Base-by-base conservation (phyloP, 2,888 invertebrate genomes). In the Drosophila antonietae region DNA sequence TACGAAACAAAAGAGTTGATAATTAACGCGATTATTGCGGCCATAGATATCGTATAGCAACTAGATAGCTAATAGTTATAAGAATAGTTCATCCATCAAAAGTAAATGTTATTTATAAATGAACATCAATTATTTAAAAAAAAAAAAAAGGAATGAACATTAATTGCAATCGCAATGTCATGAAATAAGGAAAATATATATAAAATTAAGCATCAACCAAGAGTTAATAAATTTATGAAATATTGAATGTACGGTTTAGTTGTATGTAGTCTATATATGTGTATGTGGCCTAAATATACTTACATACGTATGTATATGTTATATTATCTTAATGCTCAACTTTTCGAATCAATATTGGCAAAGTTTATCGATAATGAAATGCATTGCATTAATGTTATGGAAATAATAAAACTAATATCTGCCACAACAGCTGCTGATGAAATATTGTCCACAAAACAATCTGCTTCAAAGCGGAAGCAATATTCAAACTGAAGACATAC, bases 361-460 rank as follows among this genome's bases (percentile, higher is more conserved):
- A 87, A 87, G 75, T 87, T 87, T 89, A 71, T 77, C 90, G 72
- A 87, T 87, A 90, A 90, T 78, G 85, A 82, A 88, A 87, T 82
- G 70, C 74, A 67, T 75, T 80, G 84, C 85, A 76, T 85, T 88
- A 73, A 75, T 89, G 78, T 89, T 88, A 89, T 88, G 88, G 83
- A 73, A 80, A 82, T 89, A 80, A 88, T 85, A 83, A 89, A 90
- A 88, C 83, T 90, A 90, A 88, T 84, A 69, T 88, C 75, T 65
- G 74, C 37, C 64, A 66, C 81, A 79, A 70, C 86, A 86, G 80
- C 82, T 86, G 86, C 64, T 51, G 73, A 84, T 90, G 89, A 86
- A 90, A 86, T 90, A 90, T 86, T 79, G 86, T 90, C 67, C 80
- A 70, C 82, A 67, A 73, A 74, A 78, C 88, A 89, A 59, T 73